Evolutionary conservation across 2,888 invertebrate genomes (phyloP), one percentile per base, ranked within the genome.

Genomic region (Yponomeuta cagnagella): DNA sequence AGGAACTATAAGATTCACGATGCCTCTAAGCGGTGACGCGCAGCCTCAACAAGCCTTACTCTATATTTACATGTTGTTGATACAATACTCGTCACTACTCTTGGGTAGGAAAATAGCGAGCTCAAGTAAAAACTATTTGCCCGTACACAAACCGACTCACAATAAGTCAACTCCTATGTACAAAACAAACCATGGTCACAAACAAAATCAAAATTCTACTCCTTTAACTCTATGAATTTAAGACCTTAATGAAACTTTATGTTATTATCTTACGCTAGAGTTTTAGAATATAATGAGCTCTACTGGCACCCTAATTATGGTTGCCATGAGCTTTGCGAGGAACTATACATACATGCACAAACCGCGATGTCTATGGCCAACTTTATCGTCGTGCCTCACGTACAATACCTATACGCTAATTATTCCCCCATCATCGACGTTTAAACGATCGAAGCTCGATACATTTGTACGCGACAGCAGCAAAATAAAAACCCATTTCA

Each of bases 1-100:
- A 92, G 92, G 92, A 92, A 92, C 92, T 92, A 92, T 92, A 92
- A 92, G 83, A 92, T 92, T 90, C 90, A 91, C 87, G 88, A 90
- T 90, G 90, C 90, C 90, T 86, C 86, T 82, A 80, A 81, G 81
- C 81, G 81, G 83, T 48, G 68, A 73, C 76, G 75, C 75, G 75
- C 75, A 75, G 72, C 69, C 72, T 72, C 74, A 74, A 37, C 66
- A 68, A 63, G 74, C 76, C 74, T 76, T 81, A 80, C 72, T 66
- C 76, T 85, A 83, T 89, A 85, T 84, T 77, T 88, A 89, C 88
- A 89, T 73, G 79, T 78, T 78, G 76, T 63, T 63, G 77, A 75
- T 80, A 79, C 77, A 80, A 78, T 81, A 78, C 80, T 79, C 82
- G 58, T 70, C 70, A 70, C 66, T 52, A 58, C 58, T 67, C 30